Evolutionary conservation across 2,888 invertebrate genomes (phyloP).

Genomic region (Spisula solida): DNA sequence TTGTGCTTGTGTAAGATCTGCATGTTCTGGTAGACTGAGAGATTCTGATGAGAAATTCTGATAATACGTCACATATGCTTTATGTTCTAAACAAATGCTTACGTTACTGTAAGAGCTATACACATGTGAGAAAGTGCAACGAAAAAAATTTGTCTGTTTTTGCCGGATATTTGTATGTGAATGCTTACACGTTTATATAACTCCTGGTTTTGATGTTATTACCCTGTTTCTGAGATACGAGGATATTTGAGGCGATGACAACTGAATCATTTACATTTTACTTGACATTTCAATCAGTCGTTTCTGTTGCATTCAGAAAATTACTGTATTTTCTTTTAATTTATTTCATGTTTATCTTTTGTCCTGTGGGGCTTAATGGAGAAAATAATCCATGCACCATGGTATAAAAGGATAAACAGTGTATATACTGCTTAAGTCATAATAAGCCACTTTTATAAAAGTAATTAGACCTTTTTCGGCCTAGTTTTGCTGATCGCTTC

Average conservation of each 20-base stretch:
- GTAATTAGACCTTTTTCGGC: neutral
- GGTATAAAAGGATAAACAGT: neutral
- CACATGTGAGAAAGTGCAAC: neutral
- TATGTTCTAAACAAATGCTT: neutral
- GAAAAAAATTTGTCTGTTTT: neutral
- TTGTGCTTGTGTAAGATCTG: neutral
- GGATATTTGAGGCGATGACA: neutral
- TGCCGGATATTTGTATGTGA: conserved; percentile 1
- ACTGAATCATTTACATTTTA: conserved; percentile 12
- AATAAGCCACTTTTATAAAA: neutral
- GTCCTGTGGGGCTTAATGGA: neutral
- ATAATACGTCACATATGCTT: neutral
- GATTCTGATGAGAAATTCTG: neutral
- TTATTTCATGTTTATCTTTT: conserved; percentile 20
- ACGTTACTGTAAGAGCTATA: neutral
- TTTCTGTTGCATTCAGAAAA: conserved; percentile 1
- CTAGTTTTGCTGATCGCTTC: neutral
- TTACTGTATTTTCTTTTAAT: conserved; percentile 13
- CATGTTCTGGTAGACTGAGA: conserved; percentile 8
- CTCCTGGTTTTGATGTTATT: conserved; percentile 8
- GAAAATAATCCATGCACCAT: neutral
- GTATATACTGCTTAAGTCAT: neutral
- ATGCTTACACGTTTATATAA: neutral
- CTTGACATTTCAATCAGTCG: conserved; percentile 6
- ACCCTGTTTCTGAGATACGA: neutral